Base-by-base conservation (phyloP, 2,888 invertebrate genomes). In the Acrobasis consociella region DNA sequence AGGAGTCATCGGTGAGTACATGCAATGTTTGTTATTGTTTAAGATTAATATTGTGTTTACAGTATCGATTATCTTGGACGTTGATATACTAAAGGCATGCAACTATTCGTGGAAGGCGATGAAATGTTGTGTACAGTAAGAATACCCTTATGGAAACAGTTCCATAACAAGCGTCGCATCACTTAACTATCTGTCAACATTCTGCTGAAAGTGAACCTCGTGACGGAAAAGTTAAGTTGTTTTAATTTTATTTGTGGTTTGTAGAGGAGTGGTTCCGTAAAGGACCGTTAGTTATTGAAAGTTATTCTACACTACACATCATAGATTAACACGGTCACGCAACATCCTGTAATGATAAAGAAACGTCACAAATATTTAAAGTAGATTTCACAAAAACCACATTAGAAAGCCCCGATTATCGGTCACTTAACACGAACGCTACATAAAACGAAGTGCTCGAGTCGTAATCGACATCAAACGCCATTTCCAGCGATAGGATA, bases 1-100 rank as follows among this genome's bases (percentile, higher is more conserved):
- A 53, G 97, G 97, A 66, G 94, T 97, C 65, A 89, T 96, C 65
- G 97, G 97, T 97, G 91, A 94, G 94, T 86, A 31, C 13, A 16
- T 42, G 16, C 17, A 52, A 52, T 59, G 63, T 64, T 62, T 64
- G 58, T 59, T 53, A 65, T 72, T 75, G 70, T 76, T 75, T 78
- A 75, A 63, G 58, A 66, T 70, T 71, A 65, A 67, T 71, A 72
- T 69, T 38, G 61, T 81, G 80, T 79, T 81, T 82, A 82, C 71
- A 72, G 66, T 69, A 77, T 77, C 74, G 75, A 77, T 75, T 69
- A 70, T 64, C 58, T 51, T 50, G 55, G 22, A 56, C 61, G 69
- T 65, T 67, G 64, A 69, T 76, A 69, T 66, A 63, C 52, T 69
- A 67, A 74, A 67, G 59, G 71, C 68, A 67, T 69, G 70, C 72